Evolutionary conservation across 2,797 vertebrate species (phyloP).

Genomic region (Syngnathus acus): DNA sequence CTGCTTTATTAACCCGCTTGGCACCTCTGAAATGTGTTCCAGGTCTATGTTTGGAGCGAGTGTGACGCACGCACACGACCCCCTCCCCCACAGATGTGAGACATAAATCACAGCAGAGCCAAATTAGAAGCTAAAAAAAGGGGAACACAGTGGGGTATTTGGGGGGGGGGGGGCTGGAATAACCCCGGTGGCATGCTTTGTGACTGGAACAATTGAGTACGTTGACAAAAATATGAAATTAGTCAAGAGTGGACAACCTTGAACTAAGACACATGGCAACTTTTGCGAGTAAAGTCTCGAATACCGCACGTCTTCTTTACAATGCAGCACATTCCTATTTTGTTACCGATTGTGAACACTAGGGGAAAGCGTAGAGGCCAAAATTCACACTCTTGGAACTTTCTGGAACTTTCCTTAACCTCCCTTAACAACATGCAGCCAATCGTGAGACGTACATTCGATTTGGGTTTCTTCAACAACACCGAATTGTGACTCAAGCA

Average conservation of each 20-base stretch:
- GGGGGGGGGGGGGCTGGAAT: constrained; percentile 32
- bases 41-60: constrained; percentile 46
- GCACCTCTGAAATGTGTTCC: constrained; percentile 38
- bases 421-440: not conserved
- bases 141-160: constrained; percentile 55
- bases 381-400: constrained; percentile 14
- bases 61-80: constrained; percentile 45
- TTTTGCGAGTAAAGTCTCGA: no score
- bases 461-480: not conserved
- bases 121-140: constrained; percentile 65
- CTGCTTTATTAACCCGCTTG: constrained; percentile 52
- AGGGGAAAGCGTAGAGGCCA: constrained; percentile 38
- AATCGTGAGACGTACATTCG: not conserved
- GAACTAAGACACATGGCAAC: no score
- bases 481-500: not conserved
- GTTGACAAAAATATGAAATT: not conserved
- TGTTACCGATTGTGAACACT: constrained; percentile 25
- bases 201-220: constrained; percentile 44
- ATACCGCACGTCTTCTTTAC: not conserved
- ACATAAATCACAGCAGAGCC: constrained; percentile 64
- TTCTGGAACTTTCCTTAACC: constrained; percentile 18
- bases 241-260: not conserved
- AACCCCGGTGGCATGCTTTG: constrained; percentile 44
- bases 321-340: constrained; percentile 6
- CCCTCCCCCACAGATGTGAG: constrained; percentile 45